Evolutionary conservation across 2,113 vertebrate species (phyloP), one percentile per base, ranked within the genome.

Genomic region (Ophthalmolycus amberensis): DNA sequence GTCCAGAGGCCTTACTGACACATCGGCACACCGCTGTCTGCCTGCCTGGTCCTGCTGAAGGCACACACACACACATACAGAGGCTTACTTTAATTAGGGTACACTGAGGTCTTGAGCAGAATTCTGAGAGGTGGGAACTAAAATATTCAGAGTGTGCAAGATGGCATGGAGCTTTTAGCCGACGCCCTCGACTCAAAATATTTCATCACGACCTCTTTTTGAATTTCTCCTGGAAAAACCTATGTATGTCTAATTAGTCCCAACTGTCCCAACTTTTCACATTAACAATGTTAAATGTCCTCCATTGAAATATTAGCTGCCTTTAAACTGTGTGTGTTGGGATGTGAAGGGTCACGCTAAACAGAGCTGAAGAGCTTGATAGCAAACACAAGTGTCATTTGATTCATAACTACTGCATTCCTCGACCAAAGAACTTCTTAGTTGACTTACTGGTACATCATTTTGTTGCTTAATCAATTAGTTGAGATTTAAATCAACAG

Each of bases 141-240:
- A 93, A 93, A 92, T 92, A 93, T 92, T 94, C 83, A 94, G 86
- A 71, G 44, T 85, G 84, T 88, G 64, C 87, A 90, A 84, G 84
- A 90, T 88, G 89, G 83, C 76, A 82, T 25, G 37, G 38, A 82
- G 90, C 90, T 93, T 82, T 91, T 63, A 91, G 90, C 77, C 42
- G 29, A 75, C 68, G 46, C 84, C 86, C 81, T 70, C 5, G 9
- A 77, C 52, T 73, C 75, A 92, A 86, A 93, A 94, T 93, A 93
- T 91, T 94, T 93, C 29, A 93, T 89, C 37, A 68, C 72, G 74
- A 86, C 90, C 88, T 89, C 76, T 66, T 90, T 90, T 80, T 65
- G 29, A 80, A 81, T 84, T 75, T 79, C 52, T 77, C 44, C 73
- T 20, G 20, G n/a, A 78, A 77, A 77, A 66, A 40, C 52, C 54